Base-by-base conservation (phyloP, 2,888 invertebrate genomes). In the Callyntrura sp. region DNA sequence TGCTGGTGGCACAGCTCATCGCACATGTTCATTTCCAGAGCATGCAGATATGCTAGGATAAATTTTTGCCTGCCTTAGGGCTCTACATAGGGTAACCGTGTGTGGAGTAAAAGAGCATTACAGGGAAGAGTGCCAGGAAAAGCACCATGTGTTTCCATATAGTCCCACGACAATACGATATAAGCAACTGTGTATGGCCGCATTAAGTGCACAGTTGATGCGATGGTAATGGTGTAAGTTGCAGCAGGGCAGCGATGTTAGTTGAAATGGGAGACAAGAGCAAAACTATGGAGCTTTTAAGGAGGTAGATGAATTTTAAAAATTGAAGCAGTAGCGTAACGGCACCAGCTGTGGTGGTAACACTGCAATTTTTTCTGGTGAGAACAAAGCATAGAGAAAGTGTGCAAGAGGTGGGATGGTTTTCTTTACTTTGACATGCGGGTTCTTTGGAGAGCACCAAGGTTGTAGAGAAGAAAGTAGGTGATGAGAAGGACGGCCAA, bases 51-150 rank as follows among this genome's bases (percentile, higher is more conserved):
- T 62, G 28, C 62, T 25, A 25, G 62, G 62, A 14, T 25, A 62
- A 25, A 62, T 62, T 25, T 23, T 6, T 35, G 2, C 3, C 3
- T 35, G 35, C 6, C 35, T 35, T 35, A n/a, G 35, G 35, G 35
- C 35, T 6, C 35, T 35, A 35, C 35, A 2, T 35, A 35, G 6
- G 6, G 35, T 35, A n/a, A n/a, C 68, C 35, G 17, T 43, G 43
- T 35, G 35, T 35, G 57, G 8, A 57, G n/a, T 1, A 1, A 17
- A 6, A 20, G 23, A 65, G 23, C 23, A 73, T 48, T 45, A 45
- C 48, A 73, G 48, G 48, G 73, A 73, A 73, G 23, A 23, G 73
- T 73, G 73, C 73, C 73, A 73, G 73, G 23, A 73, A 73, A 73
- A 73, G 73, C 73, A 48, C 73, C 73, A 68, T 68, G 73, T 48